These are phyloP conservation scores for Busseola fusca DNA, from an alignment of 2,888 invertebrate species.

Conservation along the genomic window DNA sequence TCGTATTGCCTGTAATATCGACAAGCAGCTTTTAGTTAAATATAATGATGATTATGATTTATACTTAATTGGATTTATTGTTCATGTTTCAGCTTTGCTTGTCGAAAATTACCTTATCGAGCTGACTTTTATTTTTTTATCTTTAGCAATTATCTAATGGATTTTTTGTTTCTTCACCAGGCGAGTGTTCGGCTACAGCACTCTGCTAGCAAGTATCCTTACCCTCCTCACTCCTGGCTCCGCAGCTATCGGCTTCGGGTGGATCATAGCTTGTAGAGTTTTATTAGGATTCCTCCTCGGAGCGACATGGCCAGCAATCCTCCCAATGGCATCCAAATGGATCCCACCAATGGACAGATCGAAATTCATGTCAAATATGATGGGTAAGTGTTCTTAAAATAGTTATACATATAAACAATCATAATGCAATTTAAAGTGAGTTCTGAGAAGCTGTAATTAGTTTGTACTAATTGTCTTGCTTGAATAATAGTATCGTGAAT, in stretches of 20 bases:
- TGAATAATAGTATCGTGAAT: slow-evolving; percentile 25
- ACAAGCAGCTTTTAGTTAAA: slow-evolving; percentile 24
- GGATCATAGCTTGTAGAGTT: slow-evolving; percentile 92
- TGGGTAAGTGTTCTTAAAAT: slow-evolving; percentile 90
- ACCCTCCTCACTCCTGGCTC: slow-evolving; percentile 94
- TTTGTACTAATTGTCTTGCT: slow-evolving; percentile 10
- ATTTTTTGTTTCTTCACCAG: slow-evolving; percentile 68
- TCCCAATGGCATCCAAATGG: slow-evolving; percentile 97
- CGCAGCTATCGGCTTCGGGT: slow-evolving; percentile 91
- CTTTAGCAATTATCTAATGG: background rate
- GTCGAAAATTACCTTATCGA: background rate
- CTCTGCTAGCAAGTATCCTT: slow-evolving; percentile 93
- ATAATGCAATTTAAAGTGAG: background rate
- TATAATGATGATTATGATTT: slow-evolving; percentile 17
- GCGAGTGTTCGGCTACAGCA: slow-evolving; percentile 95
- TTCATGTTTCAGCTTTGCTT: slow-evolving; percentile 15
- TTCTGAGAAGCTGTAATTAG: slow-evolving; percentile 19
- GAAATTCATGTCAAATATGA: slow-evolving; percentile 97
- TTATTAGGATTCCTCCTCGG: slow-evolving; percentile 94
- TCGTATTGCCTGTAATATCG: slow-evolving; percentile 43
- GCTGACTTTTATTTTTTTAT: background rate
- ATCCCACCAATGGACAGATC: slow-evolving; percentile 98
- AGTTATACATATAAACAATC: background rate
- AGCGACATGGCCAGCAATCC: slow-evolving; percentile 97
- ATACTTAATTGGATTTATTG: slow-evolving; percentile 2